Base-by-base conservation (phyloP, 2,797 vertebrate genomes). In the Phylloscopus collybita region DNA sequence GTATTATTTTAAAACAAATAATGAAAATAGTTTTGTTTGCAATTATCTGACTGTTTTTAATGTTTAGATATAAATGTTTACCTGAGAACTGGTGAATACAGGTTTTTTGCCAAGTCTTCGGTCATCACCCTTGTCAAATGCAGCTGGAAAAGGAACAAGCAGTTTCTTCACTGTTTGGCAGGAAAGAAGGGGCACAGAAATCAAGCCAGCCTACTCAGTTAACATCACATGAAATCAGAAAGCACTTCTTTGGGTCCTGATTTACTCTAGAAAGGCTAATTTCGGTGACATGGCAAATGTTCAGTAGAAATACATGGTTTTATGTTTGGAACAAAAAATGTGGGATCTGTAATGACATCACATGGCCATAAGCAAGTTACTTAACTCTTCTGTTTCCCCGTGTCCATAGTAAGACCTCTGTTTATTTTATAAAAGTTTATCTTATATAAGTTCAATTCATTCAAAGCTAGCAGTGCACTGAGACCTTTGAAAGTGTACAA, bases 101-200 rank as follows among this genome's bases (percentile, higher is more conserved):
- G 98, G 99, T 96, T 98, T 99, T 98, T 98, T 99, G 90, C 98
- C 97, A 93, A 99, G 98, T 97, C 98, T 98, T 97, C 98, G 98
- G 97, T 98, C 98, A 98, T 99, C 99, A 75, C 99, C 99, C 97
- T 98, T 99, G 98, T 99, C 99, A 98, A 99, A 98, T 91, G 99
- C 99, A 97, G 98, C 99, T 99, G 96, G 71, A 93, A 90, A 94
- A 97, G 32, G 60, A 95, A 87, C 91, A 34, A 92, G 90, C 36
- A 93, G 50, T 80, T 93, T 97, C 93, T 93, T 96, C 92, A 96
- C 69, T 86, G 85, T 80, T 94, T 85, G 44, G 59, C 89, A 56
- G 78, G 49, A 86, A 53, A 92, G n/a, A 61, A 95, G 85, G 53
- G 34, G 50, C 91, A 44, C 29, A 86, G 74, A 89, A 86, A 95